Base-by-base conservation (phyloP, 2,113 vertebrate species). In the Ophthalmolycus amberensis region DNA sequence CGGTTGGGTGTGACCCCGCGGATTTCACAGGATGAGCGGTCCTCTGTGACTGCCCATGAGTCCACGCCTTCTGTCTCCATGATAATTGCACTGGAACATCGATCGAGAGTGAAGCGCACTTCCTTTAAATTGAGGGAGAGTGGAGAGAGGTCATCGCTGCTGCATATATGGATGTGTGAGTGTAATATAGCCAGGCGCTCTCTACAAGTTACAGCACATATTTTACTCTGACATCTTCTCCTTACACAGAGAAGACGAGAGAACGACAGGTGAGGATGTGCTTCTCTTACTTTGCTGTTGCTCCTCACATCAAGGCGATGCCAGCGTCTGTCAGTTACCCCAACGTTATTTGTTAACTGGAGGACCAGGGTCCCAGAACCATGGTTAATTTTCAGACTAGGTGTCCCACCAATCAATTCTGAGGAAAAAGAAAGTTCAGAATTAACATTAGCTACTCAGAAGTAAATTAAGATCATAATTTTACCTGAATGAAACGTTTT, bases 61-160 rank as follows among this genome's bases (percentile, higher is more conserved):
- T 96, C 96, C 15, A 96, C 91, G 1, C 97, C 96, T 76, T 97
- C 96, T 0, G 91, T 93, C 89, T 97, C 97, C 32, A 96, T 95
- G 59, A 96, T 90, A 40, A 93, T 85, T 5, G 96, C 96, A 1
- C 92, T 89, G 14, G 92, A 91, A 56, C 97, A 97, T 34, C 37
- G 95, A 83, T 98, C 97, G 68, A 98, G 89, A 18, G 93, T 97
- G 88, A 98, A 95, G 20, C 89, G 93, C 11, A 97, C 93, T 20
- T 94, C 95, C 97, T 98, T 87, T 89, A 89, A 91, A 88, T 82
- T 77, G 56, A 74, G n/a, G 27, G 60, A 66, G 48, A 67, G 73
- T 16, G 64, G 44, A 64, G 42, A 90, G 56, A 79, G 71, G 77
- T 85, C 66, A 76, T 56, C 22, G 8, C 32, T 40, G 69, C 65